These are phyloP conservation scores for Drosophila albomicans DNA, from an alignment of 1,140 invertebrate species.

Conservation along the genomic window DNA sequence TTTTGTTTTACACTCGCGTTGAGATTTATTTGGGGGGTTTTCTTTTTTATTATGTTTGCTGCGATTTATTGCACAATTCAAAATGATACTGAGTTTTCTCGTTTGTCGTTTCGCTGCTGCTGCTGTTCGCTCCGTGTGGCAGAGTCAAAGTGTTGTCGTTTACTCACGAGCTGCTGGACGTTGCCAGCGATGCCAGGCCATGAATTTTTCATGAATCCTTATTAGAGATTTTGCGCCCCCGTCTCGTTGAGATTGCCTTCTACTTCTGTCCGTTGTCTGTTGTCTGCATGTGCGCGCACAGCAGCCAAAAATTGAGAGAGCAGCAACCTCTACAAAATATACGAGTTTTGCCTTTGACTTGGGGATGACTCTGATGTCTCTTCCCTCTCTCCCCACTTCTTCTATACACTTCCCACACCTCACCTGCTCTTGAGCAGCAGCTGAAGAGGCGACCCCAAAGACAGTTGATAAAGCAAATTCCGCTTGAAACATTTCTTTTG, in stretches of 20 bases:
- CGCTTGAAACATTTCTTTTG: conserved; percentile 4
- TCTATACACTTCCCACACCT: background rate
- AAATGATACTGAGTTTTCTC: background rate
- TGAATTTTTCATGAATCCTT: conserved; percentile 81
- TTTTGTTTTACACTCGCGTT: conserved; percentile 22
- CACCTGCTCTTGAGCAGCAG: background rate
- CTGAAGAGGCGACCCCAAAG: background rate
- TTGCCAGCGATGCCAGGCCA: conserved; percentile 67
- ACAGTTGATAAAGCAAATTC: conserved; percentile 9
- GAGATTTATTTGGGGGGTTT: background rate
- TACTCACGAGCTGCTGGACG: conserved; percentile 76
- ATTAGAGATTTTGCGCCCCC: conserved; percentile 78
- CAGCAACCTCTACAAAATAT: conserved; percentile 9
- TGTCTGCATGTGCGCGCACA: conserved; percentile 47
- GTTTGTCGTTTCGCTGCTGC: conserved; percentile 28
- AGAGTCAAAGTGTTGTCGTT: conserved; percentile 80
- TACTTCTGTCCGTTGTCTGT: conserved; percentile 21
- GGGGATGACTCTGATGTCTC: conserved; percentile 2
- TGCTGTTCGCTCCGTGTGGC: conserved; percentile 65
- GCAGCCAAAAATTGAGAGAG: conserved; percentile 34
- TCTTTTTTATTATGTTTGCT: conserved; percentile 21
- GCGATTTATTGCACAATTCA: conserved; percentile 67
- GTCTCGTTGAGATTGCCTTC: conserved; percentile 66
- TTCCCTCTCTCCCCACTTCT: background rate
- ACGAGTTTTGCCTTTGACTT: background rate